phyloP scores from a whole-genome alignment of 2,797 vertebrate species.

The Leptatherina wallacei region DNA sequence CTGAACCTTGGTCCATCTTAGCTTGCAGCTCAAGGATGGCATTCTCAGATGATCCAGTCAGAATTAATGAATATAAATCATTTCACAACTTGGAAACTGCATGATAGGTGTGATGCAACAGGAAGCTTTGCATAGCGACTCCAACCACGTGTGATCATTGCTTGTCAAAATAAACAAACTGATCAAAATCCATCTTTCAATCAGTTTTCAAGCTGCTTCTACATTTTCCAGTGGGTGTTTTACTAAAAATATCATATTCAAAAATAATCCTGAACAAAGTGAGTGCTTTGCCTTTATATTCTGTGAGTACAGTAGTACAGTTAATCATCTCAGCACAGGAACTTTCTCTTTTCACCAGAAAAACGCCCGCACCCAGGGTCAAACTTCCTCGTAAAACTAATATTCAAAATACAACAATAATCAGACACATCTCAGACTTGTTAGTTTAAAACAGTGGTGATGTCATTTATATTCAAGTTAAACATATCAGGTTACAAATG shows the following conservation, averaged over 20 bases:
- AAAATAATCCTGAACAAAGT: background rate
- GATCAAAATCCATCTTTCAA: background rate
- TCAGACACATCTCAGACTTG: background rate
- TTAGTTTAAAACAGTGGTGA: slow-evolving; percentile 47
- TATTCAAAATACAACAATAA: background rate
- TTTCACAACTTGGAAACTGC: background rate
- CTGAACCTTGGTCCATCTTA: too few species aligned
- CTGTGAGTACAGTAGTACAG: background rate
- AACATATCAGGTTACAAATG: slow-evolving; percentile 53
- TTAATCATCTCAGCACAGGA: background rate
- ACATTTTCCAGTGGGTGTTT: background rate
- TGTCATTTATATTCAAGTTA: slow-evolving; percentile 55
- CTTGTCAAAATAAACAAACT: background rate
- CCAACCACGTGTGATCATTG: background rate
- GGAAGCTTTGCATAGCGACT: background rate
- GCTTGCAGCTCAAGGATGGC: too few species aligned
- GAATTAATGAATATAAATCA: background rate
- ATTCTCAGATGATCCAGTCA: too few species aligned
- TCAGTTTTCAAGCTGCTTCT: background rate
- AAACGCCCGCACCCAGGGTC: background rate
- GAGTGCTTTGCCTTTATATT: background rate
- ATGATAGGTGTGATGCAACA: background rate
- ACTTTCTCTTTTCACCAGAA: background rate
- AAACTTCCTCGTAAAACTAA: background rate
- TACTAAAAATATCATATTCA: background rate